phyloP scores from a whole-genome alignment of 2,113 vertebrate species.

The Probosciger aterrimus region DNA sequence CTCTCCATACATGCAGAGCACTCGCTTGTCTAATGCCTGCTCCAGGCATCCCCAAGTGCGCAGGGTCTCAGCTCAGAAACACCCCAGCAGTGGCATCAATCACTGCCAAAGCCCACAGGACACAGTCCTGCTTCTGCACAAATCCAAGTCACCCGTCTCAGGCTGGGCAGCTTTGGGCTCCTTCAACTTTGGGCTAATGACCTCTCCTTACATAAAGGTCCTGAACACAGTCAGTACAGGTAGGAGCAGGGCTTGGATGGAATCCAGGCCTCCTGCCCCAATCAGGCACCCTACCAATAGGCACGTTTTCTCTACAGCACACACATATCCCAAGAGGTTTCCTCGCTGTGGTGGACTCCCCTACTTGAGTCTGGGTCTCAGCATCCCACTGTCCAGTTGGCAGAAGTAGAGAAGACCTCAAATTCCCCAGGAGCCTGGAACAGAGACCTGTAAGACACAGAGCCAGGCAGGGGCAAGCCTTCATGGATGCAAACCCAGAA shows the following conservation, averaged over 20 bases:
- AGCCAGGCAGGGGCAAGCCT: not conserved
- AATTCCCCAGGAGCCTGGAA: accelerated
- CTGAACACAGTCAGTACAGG: accelerated
- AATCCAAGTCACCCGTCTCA: not conserved
- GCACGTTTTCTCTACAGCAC: not conserved
- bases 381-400: not conserved
- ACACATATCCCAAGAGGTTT: not conserved
- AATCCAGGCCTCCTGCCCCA: not conserved
- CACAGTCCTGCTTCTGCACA: not conserved
- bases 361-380: not conserved
- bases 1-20: not conserved
- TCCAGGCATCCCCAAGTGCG: not conserved
- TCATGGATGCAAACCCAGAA: not conserved
- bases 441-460: not conserved
- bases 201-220: not conserved
- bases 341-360: not conserved
- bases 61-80: not conserved
- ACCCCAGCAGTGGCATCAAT: not conserved
- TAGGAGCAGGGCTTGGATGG: not conserved
- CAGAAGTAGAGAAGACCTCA: not conserved
- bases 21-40: not conserved
- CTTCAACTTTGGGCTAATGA: not conserved
- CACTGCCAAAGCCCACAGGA: not conserved
- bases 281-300: not conserved
- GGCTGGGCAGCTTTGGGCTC: not conserved